Conservation (phyloP, 2,113 vertebrate species). For the Vulpes ferrilata region DNA sequence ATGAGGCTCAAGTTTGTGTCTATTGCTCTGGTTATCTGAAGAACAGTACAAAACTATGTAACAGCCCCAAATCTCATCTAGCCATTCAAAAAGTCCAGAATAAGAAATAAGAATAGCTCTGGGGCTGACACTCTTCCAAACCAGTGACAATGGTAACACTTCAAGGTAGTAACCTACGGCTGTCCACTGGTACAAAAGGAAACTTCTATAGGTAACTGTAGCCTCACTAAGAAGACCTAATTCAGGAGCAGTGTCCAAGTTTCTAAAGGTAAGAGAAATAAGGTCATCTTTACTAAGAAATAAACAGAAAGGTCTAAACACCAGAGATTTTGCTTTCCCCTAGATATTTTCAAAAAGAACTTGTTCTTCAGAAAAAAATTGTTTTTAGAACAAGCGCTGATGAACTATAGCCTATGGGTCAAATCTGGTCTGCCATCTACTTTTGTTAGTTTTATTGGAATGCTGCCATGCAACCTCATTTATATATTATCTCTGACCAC, state of each 20-base stretch:
- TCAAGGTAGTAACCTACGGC: not conserved
- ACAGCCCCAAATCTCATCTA: slow-evolving; percentile 31
- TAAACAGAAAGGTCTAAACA: not conserved
- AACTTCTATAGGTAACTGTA: not conserved
- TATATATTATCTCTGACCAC: not conserved
- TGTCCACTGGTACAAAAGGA: slow-evolving; percentile 29
- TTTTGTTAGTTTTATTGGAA: slow-evolving; percentile 11
- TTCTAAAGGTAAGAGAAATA: slow-evolving; percentile 54
- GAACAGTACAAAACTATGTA: not conserved
- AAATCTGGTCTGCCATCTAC: not conserved
- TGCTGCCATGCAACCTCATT: not conserved
- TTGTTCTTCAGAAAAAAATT: slow-evolving; percentile 48
- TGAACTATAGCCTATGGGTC: not conserved
- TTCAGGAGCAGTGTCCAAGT: not conserved
- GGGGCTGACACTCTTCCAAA: not conserved
- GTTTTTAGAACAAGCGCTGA: not conserved
- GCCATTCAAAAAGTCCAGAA: not conserved
- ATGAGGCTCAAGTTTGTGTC: not conserved
- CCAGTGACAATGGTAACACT: not conserved
- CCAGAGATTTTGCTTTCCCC: not conserved
- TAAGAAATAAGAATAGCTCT: slow-evolving; percentile 54
- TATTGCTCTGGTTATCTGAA: slow-evolving; percentile 15
- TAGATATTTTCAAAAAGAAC: slow-evolving; percentile 28
- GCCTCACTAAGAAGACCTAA: slow-evolving; percentile 36
- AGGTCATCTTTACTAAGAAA: slow-evolving; percentile 34